phyloP scores from a whole-genome alignment of 2,888 invertebrate genomes.

The Latrodectus hesperus region DNA sequence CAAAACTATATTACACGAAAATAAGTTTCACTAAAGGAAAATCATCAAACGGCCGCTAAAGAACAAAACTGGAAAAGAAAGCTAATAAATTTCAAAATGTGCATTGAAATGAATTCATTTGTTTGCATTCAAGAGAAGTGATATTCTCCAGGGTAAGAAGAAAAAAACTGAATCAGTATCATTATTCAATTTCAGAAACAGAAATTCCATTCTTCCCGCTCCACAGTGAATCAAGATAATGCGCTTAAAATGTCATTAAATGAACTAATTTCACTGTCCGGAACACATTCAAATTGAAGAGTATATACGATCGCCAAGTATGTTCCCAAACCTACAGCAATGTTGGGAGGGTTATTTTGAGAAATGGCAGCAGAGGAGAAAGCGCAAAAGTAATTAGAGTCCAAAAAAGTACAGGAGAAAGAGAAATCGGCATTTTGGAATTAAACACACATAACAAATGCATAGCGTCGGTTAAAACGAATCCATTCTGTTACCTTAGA shows the following conservation, averaged over 20 bases:
- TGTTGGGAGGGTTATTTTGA: slow-evolving; percentile 10
- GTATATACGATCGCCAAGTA: slow-evolving; percentile 10
- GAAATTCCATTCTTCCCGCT: slow-evolving; percentile 3
- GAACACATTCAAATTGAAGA: slow-evolving; percentile 32
- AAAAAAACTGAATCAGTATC: slow-evolving; percentile 13
- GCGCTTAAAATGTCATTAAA: slow-evolving; percentile 48
- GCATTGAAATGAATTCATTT: too few relatives aligned
- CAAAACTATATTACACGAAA: too few relatives aligned
- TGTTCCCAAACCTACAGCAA: slow-evolving; percentile 33
- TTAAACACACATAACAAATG: slow-evolving; percentile 36
- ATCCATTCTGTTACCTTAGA: slow-evolving; percentile 34
- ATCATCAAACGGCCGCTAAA: too few relatives aligned
- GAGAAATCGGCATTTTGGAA: slow-evolving; percentile 1
- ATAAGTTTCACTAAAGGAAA: too few relatives aligned
- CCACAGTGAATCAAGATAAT: slow-evolving; percentile 10
- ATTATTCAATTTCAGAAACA: slow-evolving; percentile 38
- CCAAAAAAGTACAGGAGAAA: not conserved
- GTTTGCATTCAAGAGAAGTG: not conserved
- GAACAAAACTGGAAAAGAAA: too few relatives aligned
- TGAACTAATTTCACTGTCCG: slow-evolving; percentile 22
- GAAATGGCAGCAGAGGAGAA: slow-evolving; percentile 30
- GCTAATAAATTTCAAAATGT: too few relatives aligned
- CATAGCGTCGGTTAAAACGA: slow-evolving; percentile 13
- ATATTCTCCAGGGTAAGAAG: not conserved
- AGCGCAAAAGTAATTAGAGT: slow-evolving; percentile 45